Conservation (phyloP, 2,797 vertebrate species). For the Sebastes taczanowskii region DNA sequence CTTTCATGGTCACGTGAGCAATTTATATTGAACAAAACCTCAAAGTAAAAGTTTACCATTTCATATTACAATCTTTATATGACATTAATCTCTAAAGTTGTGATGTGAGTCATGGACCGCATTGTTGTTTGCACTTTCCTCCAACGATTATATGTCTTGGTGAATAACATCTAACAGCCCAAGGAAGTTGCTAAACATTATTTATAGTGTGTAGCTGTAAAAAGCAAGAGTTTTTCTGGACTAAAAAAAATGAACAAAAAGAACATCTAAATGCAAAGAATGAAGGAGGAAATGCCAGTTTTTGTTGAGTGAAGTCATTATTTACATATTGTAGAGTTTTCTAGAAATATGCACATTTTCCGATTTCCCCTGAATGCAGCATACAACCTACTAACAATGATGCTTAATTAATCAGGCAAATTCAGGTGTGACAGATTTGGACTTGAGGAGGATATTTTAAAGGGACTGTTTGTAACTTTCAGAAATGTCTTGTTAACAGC, state of each 20-base stretch:
- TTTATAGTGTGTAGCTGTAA: not conserved
- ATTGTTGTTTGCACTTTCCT: not conserved
- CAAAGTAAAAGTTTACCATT: not conserved
- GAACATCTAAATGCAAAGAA: not conserved
- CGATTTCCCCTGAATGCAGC: not conserved
- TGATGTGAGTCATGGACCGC: not conserved
- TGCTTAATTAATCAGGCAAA: not conserved
- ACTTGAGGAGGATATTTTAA: not conserved
- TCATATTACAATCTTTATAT: not conserved
- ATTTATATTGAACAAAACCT: not conserved
- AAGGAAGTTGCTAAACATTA: not conserved
- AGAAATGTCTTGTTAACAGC: too few species aligned
- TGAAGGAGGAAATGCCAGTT: not conserved
- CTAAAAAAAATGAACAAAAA: not conserved
- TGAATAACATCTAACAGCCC: not conserved
- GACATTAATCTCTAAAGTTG: not conserved
- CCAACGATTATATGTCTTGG: not conserved
- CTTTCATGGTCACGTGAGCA: not conserved
- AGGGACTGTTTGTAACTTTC: too few species aligned
- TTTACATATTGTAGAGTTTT: not conserved
- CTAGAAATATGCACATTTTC: rapidly evolving
- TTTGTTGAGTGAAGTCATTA: not conserved
- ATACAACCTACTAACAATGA: too few species aligned
- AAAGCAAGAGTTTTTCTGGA: not conserved
- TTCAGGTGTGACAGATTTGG: not conserved